Base-by-base conservation (phyloP, 92 coral and sea anemone species). In the Muricea muricata region DNA sequence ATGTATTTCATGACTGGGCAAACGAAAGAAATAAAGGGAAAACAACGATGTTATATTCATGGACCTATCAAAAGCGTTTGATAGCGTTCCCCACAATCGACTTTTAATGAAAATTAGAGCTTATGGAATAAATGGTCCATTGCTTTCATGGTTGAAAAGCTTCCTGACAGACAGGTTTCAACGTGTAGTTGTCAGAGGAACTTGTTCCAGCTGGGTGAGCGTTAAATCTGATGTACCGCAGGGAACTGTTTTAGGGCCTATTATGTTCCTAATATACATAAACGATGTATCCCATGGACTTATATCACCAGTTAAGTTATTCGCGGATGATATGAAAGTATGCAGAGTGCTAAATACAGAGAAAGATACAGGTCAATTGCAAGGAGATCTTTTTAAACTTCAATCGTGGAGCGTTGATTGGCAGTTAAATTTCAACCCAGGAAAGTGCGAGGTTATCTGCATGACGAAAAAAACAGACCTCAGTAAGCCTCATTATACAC, bases 51-150 rank as follows among this genome's bases (percentile, higher is more conserved):
- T 81, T 60, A 33, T 88, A 1, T 83, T 66, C 60, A 67, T 88
- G 45, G 91, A 88, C 57, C 1, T 88, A 30, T 76, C 88, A 32
- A 88, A 88, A 67, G 88, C 91, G 0, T 88, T 88, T 45, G 86
- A 78, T 23, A 78, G 77, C 18, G 78, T 88, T 45, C 87, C 85
- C 37, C 88, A n/a, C n/a, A n/a, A n/a, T n/a, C n/a, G n/a, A n/a
- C n/a, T n/a, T n/a, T n/a, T n/a, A n/a, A n/a, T n/a, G n/a, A n/a
- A n/a, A n/a, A n/a, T n/a, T n/a, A n/a, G n/a, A n/a, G n/a, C n/a
- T n/a, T n/a, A n/a, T n/a, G n/a, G n/a, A n/a, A n/a, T n/a, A n/a
- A n/a, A n/a, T n/a, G n/a, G n/a, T n/a, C n/a, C n/a, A n/a, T n/a
- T n/a, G n/a, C n/a, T n/a, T n/a, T n/a, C n/a, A n/a, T n/a, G n/a